Evolutionary conservation across 2,888 invertebrate species (phyloP).

Genomic region (Cheiracanthium punctorium): DNA sequence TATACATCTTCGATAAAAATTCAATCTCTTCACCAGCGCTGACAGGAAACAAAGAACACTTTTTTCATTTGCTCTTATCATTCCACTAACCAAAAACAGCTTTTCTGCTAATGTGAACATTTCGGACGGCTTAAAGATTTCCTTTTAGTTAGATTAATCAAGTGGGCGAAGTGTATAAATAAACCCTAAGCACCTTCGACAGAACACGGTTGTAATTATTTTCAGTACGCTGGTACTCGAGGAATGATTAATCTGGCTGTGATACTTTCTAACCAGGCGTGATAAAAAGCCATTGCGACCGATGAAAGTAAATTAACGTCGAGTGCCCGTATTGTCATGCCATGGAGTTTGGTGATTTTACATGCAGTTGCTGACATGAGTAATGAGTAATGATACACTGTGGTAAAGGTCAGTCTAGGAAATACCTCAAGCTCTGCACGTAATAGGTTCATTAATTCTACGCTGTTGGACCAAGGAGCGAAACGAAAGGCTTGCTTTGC

Average conservation of each 20-base stretch:
- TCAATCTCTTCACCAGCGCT: too few relatives aligned
- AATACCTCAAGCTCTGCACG: constrained; percentile 2
- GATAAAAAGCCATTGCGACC: constrained; percentile 2
- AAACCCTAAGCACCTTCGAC: too few relatives aligned
- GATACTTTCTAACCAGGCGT: constrained; percentile 10
- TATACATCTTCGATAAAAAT: too few relatives aligned
- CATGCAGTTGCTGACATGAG: constrained; percentile 28
- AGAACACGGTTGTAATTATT: too few relatives aligned
- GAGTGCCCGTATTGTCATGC: constrained; percentile 3
- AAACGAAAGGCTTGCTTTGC: neutral
- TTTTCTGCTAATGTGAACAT: too few relatives aligned
- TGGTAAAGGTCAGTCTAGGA: neutral
- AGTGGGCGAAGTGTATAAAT: too few relatives aligned
- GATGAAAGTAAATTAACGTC: constrained; percentile 1
- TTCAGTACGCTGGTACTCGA: too few relatives aligned
- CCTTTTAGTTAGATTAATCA: too few relatives aligned
- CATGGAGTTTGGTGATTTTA: neutral
- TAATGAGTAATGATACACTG: constrained; percentile 13
- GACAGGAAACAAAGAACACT: too few relatives aligned
- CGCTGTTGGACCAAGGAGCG: neutral
- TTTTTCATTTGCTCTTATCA: too few relatives aligned
- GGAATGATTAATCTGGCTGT: neutral
- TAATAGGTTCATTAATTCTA: constrained; percentile 24
- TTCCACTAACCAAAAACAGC: too few relatives aligned
- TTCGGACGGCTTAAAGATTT: too few relatives aligned